phyloP scores from a whole-genome alignment of 2,888 invertebrate species.

The Drymonia ruficornis region DNA sequence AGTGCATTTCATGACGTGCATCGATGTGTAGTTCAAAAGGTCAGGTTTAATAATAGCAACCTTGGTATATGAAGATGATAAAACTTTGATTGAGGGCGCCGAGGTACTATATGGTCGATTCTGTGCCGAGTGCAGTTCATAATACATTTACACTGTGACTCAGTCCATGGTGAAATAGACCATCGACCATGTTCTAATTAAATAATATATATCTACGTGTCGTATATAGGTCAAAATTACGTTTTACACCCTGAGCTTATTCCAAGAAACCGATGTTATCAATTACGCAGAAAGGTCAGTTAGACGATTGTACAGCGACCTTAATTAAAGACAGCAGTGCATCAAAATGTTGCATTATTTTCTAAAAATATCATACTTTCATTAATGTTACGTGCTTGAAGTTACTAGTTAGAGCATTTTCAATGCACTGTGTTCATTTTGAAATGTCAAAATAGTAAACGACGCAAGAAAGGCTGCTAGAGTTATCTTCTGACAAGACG shows the following conservation, averaged over 20 bases:
- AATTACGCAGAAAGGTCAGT: not conserved
- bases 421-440: not conserved
- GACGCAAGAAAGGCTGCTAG: not conserved
- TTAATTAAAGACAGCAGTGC: not conserved
- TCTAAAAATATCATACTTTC: too few relatives aligned
- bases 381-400: too few relatives aligned
- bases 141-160: not conserved
- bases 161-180: not conserved
- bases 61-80: not conserved
- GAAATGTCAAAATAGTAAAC: not conserved
- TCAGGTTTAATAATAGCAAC: not conserved
- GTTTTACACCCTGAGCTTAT: too few relatives aligned
- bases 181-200: not conserved
- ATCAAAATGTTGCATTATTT: not conserved
- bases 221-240: too few relatives aligned
- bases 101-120: too few relatives aligned
- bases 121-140: not conserved
- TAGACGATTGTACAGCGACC: not conserved
- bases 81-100: not conserved
- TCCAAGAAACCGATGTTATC: not conserved
- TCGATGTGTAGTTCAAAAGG: not conserved
- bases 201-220: too few relatives aligned
- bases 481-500: slow-evolving; percentile 25
- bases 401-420: too few relatives aligned
- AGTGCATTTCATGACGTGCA: not conserved